phyloP scores from a whole-genome alignment of 2,113 vertebrate species.

The Chamaea fasciata region DNA sequence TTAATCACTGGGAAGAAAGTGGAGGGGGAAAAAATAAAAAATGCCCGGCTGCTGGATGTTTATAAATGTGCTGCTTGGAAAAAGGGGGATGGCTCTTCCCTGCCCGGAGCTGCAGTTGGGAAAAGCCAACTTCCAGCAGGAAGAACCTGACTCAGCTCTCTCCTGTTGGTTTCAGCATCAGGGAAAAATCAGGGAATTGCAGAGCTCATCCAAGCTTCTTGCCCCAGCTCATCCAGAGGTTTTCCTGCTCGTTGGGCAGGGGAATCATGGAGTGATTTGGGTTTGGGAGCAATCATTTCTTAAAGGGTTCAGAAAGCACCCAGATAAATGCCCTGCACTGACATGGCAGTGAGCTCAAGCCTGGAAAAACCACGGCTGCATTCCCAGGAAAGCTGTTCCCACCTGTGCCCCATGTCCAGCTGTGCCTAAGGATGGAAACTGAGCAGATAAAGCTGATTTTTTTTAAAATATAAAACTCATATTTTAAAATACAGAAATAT shows the following conservation, averaged over 20 bases:
- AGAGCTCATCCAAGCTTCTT: neutral
- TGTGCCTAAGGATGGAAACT: neutral
- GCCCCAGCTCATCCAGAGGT: neutral
- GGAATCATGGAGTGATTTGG: neutral
- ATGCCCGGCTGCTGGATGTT: conserved; percentile 64
- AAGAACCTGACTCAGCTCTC: neutral
- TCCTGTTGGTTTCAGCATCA: fast-evolving
- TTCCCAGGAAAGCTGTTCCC: neutral
- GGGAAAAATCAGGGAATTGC: neutral
- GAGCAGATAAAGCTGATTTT: neutral
- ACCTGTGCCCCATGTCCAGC: neutral
- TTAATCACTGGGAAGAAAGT: conserved; percentile 71
- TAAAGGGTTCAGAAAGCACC: neutral
- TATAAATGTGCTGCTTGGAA: conserved; percentile 65
- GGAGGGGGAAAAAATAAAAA: neutral
- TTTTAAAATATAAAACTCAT: neutral
- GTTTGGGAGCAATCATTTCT: neutral
- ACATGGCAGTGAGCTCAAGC: fast-evolving
- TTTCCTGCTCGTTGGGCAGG: neutral
- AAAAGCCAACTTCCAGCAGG: neutral
- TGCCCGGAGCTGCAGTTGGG: neutral
- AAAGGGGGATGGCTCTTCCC: conserved; percentile 48
- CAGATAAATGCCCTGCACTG: neutral
- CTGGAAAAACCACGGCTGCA: neutral
- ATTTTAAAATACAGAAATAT: no score